Conservation (phyloP, 2,113 vertebrate species). For the Varanus komodoensis region DNA sequence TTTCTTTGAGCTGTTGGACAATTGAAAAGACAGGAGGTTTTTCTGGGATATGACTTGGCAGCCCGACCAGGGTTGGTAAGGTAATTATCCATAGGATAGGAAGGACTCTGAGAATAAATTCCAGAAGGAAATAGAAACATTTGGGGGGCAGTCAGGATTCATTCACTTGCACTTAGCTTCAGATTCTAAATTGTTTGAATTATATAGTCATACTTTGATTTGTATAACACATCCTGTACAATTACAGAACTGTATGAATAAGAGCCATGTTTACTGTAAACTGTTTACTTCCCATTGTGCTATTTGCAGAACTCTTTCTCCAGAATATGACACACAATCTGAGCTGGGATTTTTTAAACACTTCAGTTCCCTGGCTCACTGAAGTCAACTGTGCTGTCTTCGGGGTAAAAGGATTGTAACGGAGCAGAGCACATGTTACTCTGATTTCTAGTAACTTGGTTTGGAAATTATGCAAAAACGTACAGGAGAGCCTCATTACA, state of each 20-base stretch:
- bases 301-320: not conserved
- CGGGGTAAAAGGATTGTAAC: not conserved
- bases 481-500: not conserved
- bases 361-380: rapidly evolving
- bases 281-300: slow-evolving; percentile 9
- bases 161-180: slow-evolving; percentile 19
- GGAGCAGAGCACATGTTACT: not conserved
- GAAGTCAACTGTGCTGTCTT: not conserved
- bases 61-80: not conserved
- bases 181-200: not conserved
- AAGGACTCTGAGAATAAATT: not conserved
- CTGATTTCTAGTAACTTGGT: not conserved
- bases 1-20: not conserved
- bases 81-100: not conserved
- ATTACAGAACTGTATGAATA: slow-evolving; percentile 13
- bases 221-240: not conserved
- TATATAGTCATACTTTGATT: not conserved
- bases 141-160: not conserved
- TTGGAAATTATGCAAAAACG: rapidly evolving
- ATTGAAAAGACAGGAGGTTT: not conserved
- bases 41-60: not conserved
- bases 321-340: not conserved
- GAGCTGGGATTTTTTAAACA: not conserved
- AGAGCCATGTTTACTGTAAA: slow-evolving; percentile 2
- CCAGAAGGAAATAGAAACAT: not conserved